Percentiles rank a stretch among this genome's conserved stretches.
Conservation (phyloP, 2,113 vertebrate species). For the Limanda limanda region DNA sequence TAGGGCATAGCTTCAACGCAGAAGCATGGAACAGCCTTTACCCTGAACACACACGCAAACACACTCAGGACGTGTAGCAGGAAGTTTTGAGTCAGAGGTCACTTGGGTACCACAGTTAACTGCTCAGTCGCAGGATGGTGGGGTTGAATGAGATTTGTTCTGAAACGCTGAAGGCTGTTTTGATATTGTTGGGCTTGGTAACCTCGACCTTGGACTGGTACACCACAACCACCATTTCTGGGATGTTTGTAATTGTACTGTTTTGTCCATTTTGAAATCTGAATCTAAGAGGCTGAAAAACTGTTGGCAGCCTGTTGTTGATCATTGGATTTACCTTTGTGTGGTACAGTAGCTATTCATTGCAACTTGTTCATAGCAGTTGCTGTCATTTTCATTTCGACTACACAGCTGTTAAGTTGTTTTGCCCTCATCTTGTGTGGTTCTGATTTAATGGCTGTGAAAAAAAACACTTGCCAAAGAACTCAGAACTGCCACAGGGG, state of each 20-base stretch:
- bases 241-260: slow-evolving; percentile 3
- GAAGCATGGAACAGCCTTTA: not conserved
- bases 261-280: slow-evolving; percentile 3
- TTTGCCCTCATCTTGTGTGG: too few species aligned
- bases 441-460: too few species aligned
- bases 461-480: too few species aligned
- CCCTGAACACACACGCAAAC: not conserved
- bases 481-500: too few species aligned
- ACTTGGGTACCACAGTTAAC: slow-evolving; percentile 40
- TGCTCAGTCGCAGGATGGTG: slow-evolving; percentile 22
- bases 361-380: too few species aligned
- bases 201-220: not conserved
- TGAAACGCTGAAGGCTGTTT: slow-evolving; percentile 37
- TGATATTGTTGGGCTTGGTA: slow-evolving; percentile 7
- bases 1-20: too few species aligned
- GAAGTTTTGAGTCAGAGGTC: slow-evolving; percentile 56
- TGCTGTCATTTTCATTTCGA: slow-evolving; percentile 1
- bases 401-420: too few species aligned
- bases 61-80: slow-evolving; percentile 14
- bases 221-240: not conserved
- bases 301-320: not conserved
- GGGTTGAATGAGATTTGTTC: slow-evolving; percentile 29
- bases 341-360: slow-evolving; percentile 3
- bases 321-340: slow-evolving; percentile 2
- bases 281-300: not conserved